Base-by-base conservation (phyloP, 2,888 invertebrate genomes). In the Ommatoiulus sabulosus region DNA sequence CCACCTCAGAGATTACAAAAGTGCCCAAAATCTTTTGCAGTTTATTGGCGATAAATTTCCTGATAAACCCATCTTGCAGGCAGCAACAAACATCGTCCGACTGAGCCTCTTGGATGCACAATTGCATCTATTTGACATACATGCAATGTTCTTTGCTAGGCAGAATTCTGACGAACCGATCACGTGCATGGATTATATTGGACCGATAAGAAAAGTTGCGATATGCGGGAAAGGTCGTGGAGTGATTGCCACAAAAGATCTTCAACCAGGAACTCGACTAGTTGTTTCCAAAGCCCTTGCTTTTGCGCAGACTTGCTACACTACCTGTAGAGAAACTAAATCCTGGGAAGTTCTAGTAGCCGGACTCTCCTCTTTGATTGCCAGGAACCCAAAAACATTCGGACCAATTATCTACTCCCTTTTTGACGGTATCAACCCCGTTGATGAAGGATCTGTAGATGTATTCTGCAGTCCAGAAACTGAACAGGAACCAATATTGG, bases 151-250 rank as follows among this genome's bases (percentile, higher is more conserved):
- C n/a, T 3, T 63, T 0, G 24, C 2, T 17, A 3, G 35, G 15
- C 17, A 24, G 20, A 3, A 15, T 12, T 3, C 2, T 12, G n/a
- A 63, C n/a, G 63, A 63, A 0, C 6, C 12, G 35, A 8, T 17
- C 3, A 17, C 46, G 12, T 87, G 87, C 35, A 24, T 63, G 7
- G 87, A 87, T 35, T 87, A 87, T 12, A 57, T 20, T 35, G 87
- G 87, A 4, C 87, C 87, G 0, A 57, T 87, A 17, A 6, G 17
- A 57, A 43, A 24, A 17, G 52, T 12, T 3, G 4, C n/a, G 17
- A 24, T 87, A 57, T 0, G 3, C 20, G 48, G 24, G 0, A 52
- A 24, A 87, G 87, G 52, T 24, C 12, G 87, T 15, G 87, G 46
- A 12, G 10, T 52, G n/a, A 17, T 87, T 3, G 24, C 35, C 48